A percentile compares a stretch with the other conserved stretches of the same genome.
Conservation (phyloP, 2,113 vertebrate genomes). For the Tricholaema leucomelas region DNA sequence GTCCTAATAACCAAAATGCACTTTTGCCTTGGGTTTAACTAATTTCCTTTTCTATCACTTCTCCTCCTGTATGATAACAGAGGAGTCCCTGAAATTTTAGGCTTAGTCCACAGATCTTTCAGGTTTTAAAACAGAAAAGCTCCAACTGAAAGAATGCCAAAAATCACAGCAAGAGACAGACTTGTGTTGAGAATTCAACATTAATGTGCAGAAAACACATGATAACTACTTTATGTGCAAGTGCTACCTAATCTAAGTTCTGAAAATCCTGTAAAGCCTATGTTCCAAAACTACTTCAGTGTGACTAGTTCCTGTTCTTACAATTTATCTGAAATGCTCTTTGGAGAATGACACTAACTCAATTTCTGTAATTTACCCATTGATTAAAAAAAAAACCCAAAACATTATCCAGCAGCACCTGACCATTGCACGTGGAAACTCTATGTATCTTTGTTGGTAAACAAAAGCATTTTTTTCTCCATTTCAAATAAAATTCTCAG, state of each 20-base stretch:
- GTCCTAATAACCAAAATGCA: neutral
- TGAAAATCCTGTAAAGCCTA: neutral
- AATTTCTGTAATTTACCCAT: neutral
- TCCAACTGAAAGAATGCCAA: neutral
- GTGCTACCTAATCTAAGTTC: neutral
- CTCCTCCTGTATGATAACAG: neutral
- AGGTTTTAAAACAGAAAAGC: neutral
- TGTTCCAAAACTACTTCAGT: too few species aligned
- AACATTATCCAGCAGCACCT: neutral
- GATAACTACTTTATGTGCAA: neutral
- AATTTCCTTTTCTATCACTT: neutral
- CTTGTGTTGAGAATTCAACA: neutral
- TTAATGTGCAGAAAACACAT: neutral
- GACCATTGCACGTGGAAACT: neutral
- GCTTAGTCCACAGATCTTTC: too few species aligned
- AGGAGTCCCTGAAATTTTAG: neutral
- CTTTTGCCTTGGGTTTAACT: neutral
- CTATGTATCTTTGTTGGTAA: neutral
- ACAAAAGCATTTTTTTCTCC: neutral
- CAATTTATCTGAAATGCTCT: neutral
- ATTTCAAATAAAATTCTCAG: neutral
- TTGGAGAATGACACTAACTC: neutral
- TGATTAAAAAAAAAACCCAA: neutral
- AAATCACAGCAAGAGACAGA: neutral
- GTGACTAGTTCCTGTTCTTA: neutral